Conservation (phyloP, 2,113 vertebrate species). For the Ageneiosus marmoratus region DNA sequence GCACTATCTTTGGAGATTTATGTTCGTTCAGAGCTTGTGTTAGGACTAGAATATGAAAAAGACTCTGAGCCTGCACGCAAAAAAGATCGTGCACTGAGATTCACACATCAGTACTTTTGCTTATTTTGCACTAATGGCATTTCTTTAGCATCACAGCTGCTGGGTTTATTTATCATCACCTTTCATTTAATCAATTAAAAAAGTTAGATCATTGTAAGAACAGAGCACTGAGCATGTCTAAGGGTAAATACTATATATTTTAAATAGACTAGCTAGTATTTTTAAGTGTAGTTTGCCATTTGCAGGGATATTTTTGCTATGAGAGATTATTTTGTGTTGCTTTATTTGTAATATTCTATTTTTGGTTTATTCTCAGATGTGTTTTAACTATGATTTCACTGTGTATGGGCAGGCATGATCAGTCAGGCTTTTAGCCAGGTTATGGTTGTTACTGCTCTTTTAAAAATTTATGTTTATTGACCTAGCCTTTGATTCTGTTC, state of each 20-base stretch:
- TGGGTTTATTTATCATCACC: not conserved
- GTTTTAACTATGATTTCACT: conserved; percentile 10
- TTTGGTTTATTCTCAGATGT: not conserved
- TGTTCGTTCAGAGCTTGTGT: not conserved
- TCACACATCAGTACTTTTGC: not conserved
- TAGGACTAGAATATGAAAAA: not conserved
- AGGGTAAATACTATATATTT: not conserved
- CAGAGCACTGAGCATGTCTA: not conserved
- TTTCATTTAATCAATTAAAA: not conserved
- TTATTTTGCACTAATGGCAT: not conserved
- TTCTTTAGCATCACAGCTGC: not conserved
- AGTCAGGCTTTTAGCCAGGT: too few species aligned
- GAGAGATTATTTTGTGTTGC: not conserved
- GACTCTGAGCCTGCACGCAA: not conserved
- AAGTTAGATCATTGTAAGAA: not conserved
- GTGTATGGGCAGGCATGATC: not conserved
- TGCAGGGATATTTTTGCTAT: not conserved
- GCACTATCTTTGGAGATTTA: not conserved
- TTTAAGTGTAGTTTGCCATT: not conserved
- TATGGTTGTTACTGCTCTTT: too few species aligned
- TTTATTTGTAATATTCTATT: not conserved
- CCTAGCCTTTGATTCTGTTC: too few species aligned
- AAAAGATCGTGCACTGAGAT: not conserved
- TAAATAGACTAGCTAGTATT: not conserved
- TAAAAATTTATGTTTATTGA: too few species aligned